A percentile compares a stretch with the other conserved stretches of the same genome.
phyloP scores from a whole-genome alignment of 1,140 invertebrate genomes.

The Dreissena polymorpha region DNA sequence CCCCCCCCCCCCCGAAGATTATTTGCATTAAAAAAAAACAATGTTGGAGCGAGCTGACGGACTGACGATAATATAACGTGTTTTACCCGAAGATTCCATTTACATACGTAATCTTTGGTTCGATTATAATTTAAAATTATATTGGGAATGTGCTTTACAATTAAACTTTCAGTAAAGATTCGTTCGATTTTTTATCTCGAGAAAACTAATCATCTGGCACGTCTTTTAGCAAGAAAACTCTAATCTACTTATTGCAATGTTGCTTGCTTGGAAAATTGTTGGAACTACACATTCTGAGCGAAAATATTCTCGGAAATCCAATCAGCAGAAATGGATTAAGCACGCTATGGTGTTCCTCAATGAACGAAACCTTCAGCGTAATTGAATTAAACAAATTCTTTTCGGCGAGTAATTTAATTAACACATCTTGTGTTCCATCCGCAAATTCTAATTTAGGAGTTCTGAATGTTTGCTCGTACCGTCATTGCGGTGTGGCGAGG shows the following conservation, averaged over 20 bases:
- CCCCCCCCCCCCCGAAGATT: too few relatives aligned
- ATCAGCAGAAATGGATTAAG: conserved; percentile 39
- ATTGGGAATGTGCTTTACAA: too few relatives aligned
- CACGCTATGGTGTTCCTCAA: conserved; percentile 39
- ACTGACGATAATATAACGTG: too few relatives aligned
- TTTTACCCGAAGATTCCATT: too few relatives aligned
- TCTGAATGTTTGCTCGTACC: conserved; percentile 11
- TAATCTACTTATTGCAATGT: conserved; percentile 39
- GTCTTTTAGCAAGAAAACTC: conserved; percentile 16
- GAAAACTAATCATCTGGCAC: too few relatives aligned
- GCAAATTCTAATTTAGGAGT: conserved; percentile 27
- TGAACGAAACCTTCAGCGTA: conserved; percentile 15
- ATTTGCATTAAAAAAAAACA: too few relatives aligned
- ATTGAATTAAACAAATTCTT: conserved; percentile 53
- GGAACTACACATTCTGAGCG: conserved; percentile 20
- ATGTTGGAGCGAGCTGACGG: too few relatives aligned
- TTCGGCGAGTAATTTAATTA: conserved; percentile 42
- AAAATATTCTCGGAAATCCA: conserved; percentile 33
- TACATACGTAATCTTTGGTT: too few relatives aligned
- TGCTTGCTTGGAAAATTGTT: conserved; percentile 14
- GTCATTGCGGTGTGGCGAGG: conserved; percentile 10
- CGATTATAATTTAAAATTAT: too few relatives aligned
- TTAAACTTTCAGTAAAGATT: too few relatives aligned
- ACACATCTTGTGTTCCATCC: conserved; percentile 44
- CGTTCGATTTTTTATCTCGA: too few relatives aligned